Evolutionary conservation across 2,797 vertebrate genomes (phyloP).

Genomic region (Hydrocynus forskahlii): DNA sequence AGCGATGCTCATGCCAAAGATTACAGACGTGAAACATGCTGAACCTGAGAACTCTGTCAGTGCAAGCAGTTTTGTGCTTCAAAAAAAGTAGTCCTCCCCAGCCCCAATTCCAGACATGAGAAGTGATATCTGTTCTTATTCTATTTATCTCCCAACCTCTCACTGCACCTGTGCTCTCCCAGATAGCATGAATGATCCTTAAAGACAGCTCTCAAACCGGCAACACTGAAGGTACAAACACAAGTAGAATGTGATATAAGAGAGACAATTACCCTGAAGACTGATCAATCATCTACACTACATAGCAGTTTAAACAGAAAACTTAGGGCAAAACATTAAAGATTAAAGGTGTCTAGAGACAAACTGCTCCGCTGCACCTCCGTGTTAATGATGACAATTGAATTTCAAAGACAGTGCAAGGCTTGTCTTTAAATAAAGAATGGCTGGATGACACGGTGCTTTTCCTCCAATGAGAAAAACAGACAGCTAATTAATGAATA

Average conservation of each 20-base stretch:
- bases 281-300: slow-evolving; percentile 57
- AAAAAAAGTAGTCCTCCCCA: neutral
- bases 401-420: slow-evolving; percentile 20
- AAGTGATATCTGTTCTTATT: neutral
- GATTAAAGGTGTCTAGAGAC: neutral
- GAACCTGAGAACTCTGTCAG: neutral
- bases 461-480: slow-evolving; percentile 3
- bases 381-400: neutral
- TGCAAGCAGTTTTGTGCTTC: neutral
- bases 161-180: neutral
- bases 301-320: slow-evolving; percentile 47
- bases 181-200: neutral
- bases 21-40: neutral
- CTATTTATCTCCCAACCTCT: neutral
- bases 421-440: slow-evolving; percentile 6
- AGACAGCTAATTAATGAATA: slow-evolving; percentile 29
- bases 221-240: neutral
- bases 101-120: neutral
- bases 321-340: slow-evolving; percentile 46
- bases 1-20: neutral
- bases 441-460: neutral
- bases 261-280: slow-evolving; percentile 4
- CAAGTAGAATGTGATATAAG: neutral
- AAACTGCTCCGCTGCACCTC: neutral
- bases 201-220: neutral